Base-by-base conservation (phyloP, 2,113 vertebrate species). In the Leptocoma aspasia region DNA sequence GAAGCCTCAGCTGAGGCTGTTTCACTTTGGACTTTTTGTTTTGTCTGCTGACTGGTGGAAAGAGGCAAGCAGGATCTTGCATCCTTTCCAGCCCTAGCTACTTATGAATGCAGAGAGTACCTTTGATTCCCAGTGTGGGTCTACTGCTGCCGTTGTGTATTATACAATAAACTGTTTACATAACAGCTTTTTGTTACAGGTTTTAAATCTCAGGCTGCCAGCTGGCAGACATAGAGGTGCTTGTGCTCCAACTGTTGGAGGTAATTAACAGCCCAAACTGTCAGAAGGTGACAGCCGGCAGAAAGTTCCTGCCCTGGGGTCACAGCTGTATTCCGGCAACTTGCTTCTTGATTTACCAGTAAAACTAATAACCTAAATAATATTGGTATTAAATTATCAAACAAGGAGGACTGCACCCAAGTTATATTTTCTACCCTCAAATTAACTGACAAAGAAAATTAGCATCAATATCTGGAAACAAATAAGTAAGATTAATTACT, bases 221-320 rank as follows among this genome's bases (percentile, higher is more conserved):
- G 98, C 98, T 98, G 98, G 98, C 98, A 98, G 98, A 98, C 97
- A 98, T 95, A 98, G 97, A 98, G 97, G 97, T 98, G 97, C 97
- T 98, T 98, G 97, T 98, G 91, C 90, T 98, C 90, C 87, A 64
- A 93, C 97, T 97, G 97, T 98, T 97, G 96, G 97, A 97, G 96
- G 96, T 97, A 98, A 98, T 98, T 98, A 98, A 98, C 97, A 98
- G 97, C 92, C 97, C 65, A 18, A 97, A 98, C 97, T 97, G 95
- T 98, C 97, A 97, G 96, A 96, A 98, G 97, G 98, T 98, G 98
- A 98, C 97, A 98, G 98, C 97, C 94, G 92, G 97, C 97, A 98
- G 96, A 97, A 98, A 97, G 96, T 97, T 95, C 97, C 96, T 98
- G 97, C 96, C 98, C 97, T 86, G 76, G 86, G 98, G 98, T 98